Evolutionary conservation across 2,888 invertebrate genomes (phyloP).

Genomic region (Clostera curtula): DNA sequence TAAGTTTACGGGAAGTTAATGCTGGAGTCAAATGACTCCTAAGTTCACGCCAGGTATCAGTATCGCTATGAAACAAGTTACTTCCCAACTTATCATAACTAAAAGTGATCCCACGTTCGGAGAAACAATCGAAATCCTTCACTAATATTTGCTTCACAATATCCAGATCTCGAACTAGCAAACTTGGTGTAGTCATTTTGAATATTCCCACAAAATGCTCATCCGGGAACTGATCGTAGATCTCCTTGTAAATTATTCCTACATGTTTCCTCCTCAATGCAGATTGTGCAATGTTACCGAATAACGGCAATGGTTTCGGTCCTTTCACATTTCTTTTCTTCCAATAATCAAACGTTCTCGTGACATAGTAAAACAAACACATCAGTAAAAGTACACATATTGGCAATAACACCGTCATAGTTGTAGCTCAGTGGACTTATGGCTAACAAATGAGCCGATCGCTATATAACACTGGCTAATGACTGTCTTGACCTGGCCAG

Average conservation of each 20-base stretch:
- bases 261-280: slow-evolving; percentile 24
- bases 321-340: slow-evolving; percentile 29
- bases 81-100: slow-evolving; percentile 33
- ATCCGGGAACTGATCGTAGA: slow-evolving; percentile 37
- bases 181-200: slow-evolving; percentile 32
- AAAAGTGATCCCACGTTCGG: slow-evolving; percentile 33
- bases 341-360: slow-evolving; percentile 18
- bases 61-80: slow-evolving; percentile 38
- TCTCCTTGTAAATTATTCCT: slow-evolving; percentile 25
- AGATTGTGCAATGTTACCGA: slow-evolving; percentile 26
- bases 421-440: no score
- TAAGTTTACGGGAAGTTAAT: slow-evolving; percentile 39
- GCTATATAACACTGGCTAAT: no score
- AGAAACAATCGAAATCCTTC: slow-evolving; percentile 40
- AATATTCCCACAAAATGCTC: slow-evolving; percentile 42
- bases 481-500: no score
- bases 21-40: slow-evolving; percentile 33
- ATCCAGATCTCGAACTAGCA: slow-evolving; percentile 41
- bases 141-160: slow-evolving; percentile 37
- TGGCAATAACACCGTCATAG: no score
- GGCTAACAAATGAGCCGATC: no score
- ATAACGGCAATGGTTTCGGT: slow-evolving; percentile 30
- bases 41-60: slow-evolving; percentile 30
- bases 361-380: slow-evolving; percentile 15
- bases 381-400: slow-evolving; percentile 1